A percentile compares a stretch with the other conserved stretches of the same genome.
phyloP scores from a whole-genome alignment of 2,113 vertebrate species.

The Anoplopoma fimbria region DNA sequence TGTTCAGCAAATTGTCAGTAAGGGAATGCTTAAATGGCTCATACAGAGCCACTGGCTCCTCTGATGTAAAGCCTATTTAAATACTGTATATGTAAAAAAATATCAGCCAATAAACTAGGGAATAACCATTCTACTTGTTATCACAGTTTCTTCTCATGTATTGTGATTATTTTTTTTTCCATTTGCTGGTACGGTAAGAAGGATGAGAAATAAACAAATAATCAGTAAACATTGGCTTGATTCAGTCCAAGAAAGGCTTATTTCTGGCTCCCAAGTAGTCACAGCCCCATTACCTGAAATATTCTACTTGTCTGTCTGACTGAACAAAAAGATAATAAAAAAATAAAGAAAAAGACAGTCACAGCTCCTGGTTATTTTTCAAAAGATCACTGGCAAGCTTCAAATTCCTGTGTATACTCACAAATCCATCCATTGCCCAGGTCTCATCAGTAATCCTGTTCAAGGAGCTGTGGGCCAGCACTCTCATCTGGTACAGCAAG shows the following conservation, averaged over 20 bases:
- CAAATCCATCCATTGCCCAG: conserved; percentile 99
- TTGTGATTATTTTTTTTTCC: not conserved
- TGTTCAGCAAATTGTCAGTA: conserved; percentile 47
- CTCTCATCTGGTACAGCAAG: conserved; percentile 91
- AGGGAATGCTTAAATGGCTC: not conserved
- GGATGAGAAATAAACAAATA: conserved; percentile 33
- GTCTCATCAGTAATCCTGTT: conserved; percentile 93
- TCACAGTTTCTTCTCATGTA: conserved; percentile 32
- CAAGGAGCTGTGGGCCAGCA: conserved; percentile 87
- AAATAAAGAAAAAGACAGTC: conserved; percentile 19
- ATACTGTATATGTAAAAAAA: conserved; percentile 32
- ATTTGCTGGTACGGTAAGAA: conserved; percentile 15
- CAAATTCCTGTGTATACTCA: conserved; percentile 84
- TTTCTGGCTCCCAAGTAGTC: conserved; percentile 16
- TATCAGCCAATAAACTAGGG: conserved; percentile 33
- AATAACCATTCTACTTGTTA: conserved; percentile 21
- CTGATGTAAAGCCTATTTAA: conserved; percentile 42
- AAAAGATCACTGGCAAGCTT: conserved; percentile 14
- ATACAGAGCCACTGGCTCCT: not conserved
- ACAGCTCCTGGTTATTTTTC: conserved; percentile 33
- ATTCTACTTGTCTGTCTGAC: conserved; percentile 17
- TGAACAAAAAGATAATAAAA: not conserved
- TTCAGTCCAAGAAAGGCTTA: conserved; percentile 23
- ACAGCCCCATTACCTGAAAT: conserved; percentile 9
- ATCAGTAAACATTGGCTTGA: conserved; percentile 27